These are phyloP conservation scores for Lycopodina hypogea DNA, from an alignment of 37 sponge, comb jelly and placozoan species.

Conservation along the genomic window DNA sequence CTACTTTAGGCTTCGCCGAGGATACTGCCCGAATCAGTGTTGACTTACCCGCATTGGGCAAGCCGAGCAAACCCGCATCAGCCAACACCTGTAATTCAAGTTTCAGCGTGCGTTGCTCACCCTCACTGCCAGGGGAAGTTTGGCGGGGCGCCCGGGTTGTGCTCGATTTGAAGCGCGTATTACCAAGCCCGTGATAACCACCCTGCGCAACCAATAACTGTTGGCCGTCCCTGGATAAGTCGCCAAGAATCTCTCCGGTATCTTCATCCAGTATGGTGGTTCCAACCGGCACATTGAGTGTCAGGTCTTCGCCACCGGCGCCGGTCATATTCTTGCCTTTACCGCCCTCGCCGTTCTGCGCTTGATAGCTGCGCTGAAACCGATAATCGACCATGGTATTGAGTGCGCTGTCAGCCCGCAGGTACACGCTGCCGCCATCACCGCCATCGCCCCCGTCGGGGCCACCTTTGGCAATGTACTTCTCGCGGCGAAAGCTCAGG, in stretches of 20 bases:
- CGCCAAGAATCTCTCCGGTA: background rate
- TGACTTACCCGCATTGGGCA: background rate
- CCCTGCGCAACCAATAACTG: background rate
- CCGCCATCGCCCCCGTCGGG: slow-evolving; percentile 23
- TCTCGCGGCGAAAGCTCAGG: slow-evolving; percentile 4
- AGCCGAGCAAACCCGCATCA: too few species aligned
- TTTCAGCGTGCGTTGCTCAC: too few species aligned
- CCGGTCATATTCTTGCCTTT: too few species aligned
- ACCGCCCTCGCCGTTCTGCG: background rate
- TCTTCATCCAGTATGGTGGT: background rate
- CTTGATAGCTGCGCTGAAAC: background rate
- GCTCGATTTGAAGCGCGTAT: too few species aligned
- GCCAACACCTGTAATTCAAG: too few species aligned
- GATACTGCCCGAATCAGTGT: background rate
- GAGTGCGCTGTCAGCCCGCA: background rate
- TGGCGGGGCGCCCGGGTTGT: too few species aligned
- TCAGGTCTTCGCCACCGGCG: too few species aligned
- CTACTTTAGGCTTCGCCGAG: background rate
- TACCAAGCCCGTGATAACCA: background rate
- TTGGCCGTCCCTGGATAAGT: background rate
- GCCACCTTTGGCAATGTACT: slow-evolving; percentile 11
- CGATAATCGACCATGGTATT: background rate
- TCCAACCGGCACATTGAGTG: too few species aligned
- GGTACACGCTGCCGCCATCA: slow-evolving; percentile 32
- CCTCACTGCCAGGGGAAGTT: too few species aligned